phyloP scores from a whole-genome alignment of 2,797 vertebrate species.

The Melanotaenia parkinsoni region DNA sequence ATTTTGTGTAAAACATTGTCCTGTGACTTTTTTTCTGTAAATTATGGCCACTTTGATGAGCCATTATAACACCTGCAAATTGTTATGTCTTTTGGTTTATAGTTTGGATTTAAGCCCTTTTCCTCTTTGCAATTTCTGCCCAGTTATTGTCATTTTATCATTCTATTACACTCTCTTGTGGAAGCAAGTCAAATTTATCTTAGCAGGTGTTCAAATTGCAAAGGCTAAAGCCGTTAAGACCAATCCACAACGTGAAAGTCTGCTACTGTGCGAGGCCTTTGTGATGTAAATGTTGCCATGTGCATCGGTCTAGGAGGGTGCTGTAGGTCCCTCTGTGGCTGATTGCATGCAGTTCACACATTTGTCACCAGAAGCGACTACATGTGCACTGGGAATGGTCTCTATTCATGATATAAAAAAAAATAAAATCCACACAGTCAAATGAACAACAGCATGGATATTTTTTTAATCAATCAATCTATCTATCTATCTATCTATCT shows the following conservation, averaged over 20 bases:
- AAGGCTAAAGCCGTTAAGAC: too few species aligned
- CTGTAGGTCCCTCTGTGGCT: too few species aligned
- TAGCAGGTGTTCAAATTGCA: too few species aligned
- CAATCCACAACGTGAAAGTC: neutral
- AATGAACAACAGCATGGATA: too few species aligned
- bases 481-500: too few species aligned
- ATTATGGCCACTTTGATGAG: neutral
- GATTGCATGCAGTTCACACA: neutral
- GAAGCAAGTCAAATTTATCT: too few species aligned
- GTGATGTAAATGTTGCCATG: neutral
- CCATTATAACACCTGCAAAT: constrained; percentile 4
- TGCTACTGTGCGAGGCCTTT: neutral
- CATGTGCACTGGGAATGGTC: neutral
- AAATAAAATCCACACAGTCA: too few species aligned
- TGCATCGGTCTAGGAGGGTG: neutral
- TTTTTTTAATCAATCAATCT: too few species aligned
- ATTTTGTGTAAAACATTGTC: neutral
- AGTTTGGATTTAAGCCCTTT: neutral
- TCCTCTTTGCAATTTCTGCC: neutral
- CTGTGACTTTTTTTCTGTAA: too few species aligned
- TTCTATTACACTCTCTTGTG: constrained; percentile 13
- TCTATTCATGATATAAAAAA: too few species aligned
- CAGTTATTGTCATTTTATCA: neutral
- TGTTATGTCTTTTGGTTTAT: constrained; percentile 4
- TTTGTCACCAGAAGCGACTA: neutral